These are phyloP conservation scores for Sebastes glaucus DNA, from an alignment of 2,797 vertebrate genomes.

Conservation along the genomic window DNA sequence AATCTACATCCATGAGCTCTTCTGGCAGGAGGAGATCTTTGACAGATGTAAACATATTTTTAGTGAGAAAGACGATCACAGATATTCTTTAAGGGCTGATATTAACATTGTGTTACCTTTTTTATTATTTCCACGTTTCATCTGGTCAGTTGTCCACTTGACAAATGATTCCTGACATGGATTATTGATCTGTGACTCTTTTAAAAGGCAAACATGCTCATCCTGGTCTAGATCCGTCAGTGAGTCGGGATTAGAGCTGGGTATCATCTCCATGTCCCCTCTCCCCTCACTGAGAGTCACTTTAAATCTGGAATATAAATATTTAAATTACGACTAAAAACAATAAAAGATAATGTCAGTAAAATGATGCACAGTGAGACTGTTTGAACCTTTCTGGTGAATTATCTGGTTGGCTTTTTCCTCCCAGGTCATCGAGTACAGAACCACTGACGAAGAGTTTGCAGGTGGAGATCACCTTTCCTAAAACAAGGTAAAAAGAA, in stretches of 20 bases:
- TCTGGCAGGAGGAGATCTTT: constrained; percentile 85
- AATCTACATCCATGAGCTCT: constrained; percentile 79
- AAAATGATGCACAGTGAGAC: neutral
- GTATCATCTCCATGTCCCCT: constrained; percentile 44
- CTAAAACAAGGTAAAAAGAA: constrained; percentile 42
- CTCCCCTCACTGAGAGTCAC: constrained; percentile 8
- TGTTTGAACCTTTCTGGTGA: constrained; percentile 73
- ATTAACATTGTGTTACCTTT: constrained; percentile 17
- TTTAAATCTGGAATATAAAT: constrained; percentile 60
- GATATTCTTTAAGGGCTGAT: neutral
- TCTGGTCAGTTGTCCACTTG: constrained; percentile 35
- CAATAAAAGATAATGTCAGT: neutral
- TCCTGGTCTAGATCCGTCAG: constrained; percentile 32
- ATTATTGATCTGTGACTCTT: constrained; percentile 19
- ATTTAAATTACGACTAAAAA: neutral
- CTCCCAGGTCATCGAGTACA: constrained; percentile 61
- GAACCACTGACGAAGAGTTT: constrained; percentile 65
- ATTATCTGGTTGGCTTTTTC: constrained; percentile 8
- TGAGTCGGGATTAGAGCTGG: constrained; percentile 76
- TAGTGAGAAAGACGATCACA: neutral
- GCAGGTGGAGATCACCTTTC: constrained; percentile 63
- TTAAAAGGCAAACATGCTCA: constrained; percentile 39
- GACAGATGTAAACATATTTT: constrained; percentile 12
- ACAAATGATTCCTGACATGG: constrained; percentile 71
- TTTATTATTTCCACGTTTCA: constrained; percentile 11